phyloP scores from a whole-genome alignment of 2,113 vertebrate genomes.

The Acrocephalus arundinaceus region DNA sequence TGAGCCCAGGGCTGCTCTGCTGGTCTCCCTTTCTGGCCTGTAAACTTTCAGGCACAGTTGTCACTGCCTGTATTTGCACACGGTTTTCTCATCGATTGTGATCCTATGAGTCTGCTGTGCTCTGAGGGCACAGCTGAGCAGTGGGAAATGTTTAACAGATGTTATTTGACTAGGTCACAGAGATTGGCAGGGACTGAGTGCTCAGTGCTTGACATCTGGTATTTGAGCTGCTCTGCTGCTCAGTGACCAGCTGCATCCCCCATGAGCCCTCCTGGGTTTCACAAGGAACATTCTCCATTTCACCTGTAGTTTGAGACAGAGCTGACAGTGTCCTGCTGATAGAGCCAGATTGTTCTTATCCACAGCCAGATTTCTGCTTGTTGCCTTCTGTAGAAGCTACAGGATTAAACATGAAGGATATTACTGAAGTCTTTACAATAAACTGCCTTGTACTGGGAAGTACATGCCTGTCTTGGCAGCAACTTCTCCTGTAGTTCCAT shows the following conservation, averaged over 20 bases:
- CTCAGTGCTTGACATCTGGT: fast-evolving
- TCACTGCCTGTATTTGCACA: not conserved
- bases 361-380: not conserved
- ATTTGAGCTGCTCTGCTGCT: not conserved
- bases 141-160: not conserved
- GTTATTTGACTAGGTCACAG: not conserved
- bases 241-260: not conserved
- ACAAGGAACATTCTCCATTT: not conserved
- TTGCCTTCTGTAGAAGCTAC: not conserved
- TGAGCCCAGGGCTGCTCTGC: not conserved
- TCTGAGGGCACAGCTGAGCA: not conserved
- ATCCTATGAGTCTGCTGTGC: not conserved
- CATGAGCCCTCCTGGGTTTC: not conserved
- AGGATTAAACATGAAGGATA: not conserved
- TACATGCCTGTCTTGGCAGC: not conserved
- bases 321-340: not conserved
- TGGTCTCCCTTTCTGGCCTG: not conserved
- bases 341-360: not conserved
- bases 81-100: not conserved
- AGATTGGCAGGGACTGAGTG: not conserved
- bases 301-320: not conserved
- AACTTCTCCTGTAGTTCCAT: not conserved
- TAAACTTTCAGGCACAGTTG: not conserved
- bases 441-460: not conserved
- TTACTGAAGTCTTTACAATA: not conserved